Conservation (phyloP, 2,113 vertebrate species). For the Aphyosemion australe region DNA sequence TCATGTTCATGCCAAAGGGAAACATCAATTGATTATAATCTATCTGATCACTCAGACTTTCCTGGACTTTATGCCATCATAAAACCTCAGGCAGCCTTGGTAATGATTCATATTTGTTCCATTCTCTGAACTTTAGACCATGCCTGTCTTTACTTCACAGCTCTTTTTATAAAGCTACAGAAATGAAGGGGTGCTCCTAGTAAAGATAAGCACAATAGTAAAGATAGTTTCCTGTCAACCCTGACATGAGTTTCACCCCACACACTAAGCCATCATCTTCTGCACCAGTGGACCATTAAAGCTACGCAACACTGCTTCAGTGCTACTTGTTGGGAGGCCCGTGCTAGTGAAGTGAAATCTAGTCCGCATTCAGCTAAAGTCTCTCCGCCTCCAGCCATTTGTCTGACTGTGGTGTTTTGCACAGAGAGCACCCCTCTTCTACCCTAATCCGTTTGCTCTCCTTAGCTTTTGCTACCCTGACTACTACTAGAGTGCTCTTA, state of each 20-base stretch:
- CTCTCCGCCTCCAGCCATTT: slow-evolving; percentile 38
- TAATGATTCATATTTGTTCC: too few relatives aligned
- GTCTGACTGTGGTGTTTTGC: slow-evolving; percentile 25
- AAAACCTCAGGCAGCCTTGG: too few relatives aligned
- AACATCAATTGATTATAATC: too few relatives aligned
- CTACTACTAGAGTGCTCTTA: slow-evolving; percentile 48
- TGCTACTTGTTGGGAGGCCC: slow-evolving; percentile 25
- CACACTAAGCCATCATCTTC: slow-evolving; percentile 25
- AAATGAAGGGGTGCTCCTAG: slow-evolving; percentile 2
- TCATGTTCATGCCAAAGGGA: too few relatives aligned
- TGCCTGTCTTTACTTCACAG: not conserved
- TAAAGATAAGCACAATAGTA: not conserved
- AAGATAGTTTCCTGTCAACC: slow-evolving; percentile 19
- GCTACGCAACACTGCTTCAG: slow-evolving; percentile 9
- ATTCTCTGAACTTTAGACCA: too few relatives aligned
- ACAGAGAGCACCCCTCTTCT: slow-evolving; percentile 22
- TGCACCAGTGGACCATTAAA: slow-evolving; percentile 36
- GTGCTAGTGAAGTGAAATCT: slow-evolving; percentile 35
- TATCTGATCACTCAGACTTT: too few relatives aligned
- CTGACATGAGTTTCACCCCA: not conserved
- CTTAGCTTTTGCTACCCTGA: slow-evolving; percentile 36
- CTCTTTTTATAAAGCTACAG: not conserved
- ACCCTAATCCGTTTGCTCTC: slow-evolving; percentile 33
- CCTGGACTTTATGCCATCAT: too few relatives aligned
- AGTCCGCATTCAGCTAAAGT: slow-evolving; percentile 33